These are phyloP conservation scores for Chaetodon trifascialis DNA, from an alignment of 2,113 vertebrate genomes.

Conservation along the genomic window DNA sequence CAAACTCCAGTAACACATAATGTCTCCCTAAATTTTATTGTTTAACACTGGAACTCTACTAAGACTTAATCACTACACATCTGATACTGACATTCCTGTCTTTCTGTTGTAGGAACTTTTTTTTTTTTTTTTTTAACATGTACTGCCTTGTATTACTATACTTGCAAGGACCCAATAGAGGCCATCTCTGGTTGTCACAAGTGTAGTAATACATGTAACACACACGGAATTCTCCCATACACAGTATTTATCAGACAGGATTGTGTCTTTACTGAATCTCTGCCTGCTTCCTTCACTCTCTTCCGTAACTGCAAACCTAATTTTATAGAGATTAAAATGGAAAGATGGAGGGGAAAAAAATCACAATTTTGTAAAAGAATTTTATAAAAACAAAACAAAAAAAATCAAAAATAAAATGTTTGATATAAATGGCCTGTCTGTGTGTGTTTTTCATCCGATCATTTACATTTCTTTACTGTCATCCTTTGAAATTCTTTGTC, in stretches of 20 bases:
- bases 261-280: conserved; percentile 45
- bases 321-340: conserved; percentile 68
- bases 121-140: conserved; percentile 8
- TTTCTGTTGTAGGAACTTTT: conserved; percentile 46
- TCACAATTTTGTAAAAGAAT: conserved; percentile 74
- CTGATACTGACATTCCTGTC: conserved; percentile 69
- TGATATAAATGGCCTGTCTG: conserved; percentile 58
- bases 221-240: conserved; percentile 19
- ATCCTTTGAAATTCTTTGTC: background rate
- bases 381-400: conserved; percentile 71
- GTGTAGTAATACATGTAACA: conserved; percentile 47
- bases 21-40: conserved; percentile 30
- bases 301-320: conserved; percentile 60
- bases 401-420: conserved; percentile 71
- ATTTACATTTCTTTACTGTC: background rate
- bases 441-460: conserved; percentile 3
- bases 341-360: conserved; percentile 57
- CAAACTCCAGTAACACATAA: conserved; percentile 38
- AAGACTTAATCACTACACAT: conserved; percentile 44
- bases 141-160: conserved; percentile 63
- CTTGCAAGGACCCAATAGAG: conserved; percentile 20
- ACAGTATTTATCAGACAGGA: conserved; percentile 62
- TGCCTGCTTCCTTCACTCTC: conserved; percentile 66
- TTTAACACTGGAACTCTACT: conserved; percentile 64
- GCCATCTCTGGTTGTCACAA: conserved; percentile 20